Base-by-base conservation (phyloP, 2,797 vertebrate species). In the Rhincodon typus region DNA sequence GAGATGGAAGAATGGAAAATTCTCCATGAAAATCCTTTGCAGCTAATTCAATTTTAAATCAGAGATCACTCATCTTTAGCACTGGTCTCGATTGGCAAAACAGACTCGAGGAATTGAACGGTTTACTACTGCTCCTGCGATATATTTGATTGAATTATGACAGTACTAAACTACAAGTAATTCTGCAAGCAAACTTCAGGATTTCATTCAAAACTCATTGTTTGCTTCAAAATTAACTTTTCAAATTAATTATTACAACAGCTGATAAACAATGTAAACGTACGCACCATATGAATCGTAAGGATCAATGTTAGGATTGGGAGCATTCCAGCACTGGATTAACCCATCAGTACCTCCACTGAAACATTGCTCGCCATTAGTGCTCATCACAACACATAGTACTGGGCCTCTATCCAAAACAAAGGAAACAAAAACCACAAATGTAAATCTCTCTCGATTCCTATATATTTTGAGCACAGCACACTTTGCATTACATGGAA, bases 291-390 rank as follows among this genome's bases (percentile, higher is more conserved):
- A 99, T 15, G 99, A 99, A 97, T 99, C 99, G 77, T 99, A 99
- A 91, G 99, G 99, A 96, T 99, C 99, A 0, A 99, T 98, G 97
- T 99, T 99, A 2, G 99, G 98, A 95, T 98, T 99, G 95, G 99
- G 98, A 74, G 98, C 99, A 97, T 98, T 99, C 99, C 99, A 99
- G 97, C 99, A 98, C 97, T 99, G 99, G 96, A 99, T 99, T 95
- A 98, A 98, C n/a, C 98, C 99, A 5, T 99, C 99, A 0, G 98
- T 97, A 10, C 99, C 99, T 0, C 99, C 99, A 21, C 99, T 99
- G 96, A 98, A 99, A 97, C 99, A 99, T 97, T 99, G 99, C 8
- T 99, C 99, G 27, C 99, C 99, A 15, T 97, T 98, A 95, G 97
- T 98, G 97, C 99, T 99, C 98, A 99, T 99, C 74, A 99, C 99